Evolutionary conservation across 2,888 invertebrate species (phyloP), one percentile per base, ranked within the genome.

Genomic region (Dicycla oo): DNA sequence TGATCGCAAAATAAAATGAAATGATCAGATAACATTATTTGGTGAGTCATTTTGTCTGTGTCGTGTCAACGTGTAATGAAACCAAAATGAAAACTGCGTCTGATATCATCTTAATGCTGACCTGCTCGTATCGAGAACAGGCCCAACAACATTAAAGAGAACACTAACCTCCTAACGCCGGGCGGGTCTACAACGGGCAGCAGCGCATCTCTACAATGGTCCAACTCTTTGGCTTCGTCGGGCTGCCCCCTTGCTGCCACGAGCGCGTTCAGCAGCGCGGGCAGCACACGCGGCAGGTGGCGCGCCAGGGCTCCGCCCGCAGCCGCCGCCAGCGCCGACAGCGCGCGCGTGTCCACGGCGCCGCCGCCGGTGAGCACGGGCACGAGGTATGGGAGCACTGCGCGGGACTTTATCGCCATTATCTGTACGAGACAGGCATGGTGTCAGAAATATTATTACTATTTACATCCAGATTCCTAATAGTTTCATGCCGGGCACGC

Each of bases 351-450:
- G 86, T 90, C 89, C 66, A 82, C 86, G 20, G 86, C 88, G 65
- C 83, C 88, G 71, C 84, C 87, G 60, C 88, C 89, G 53, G 99
- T 99, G 88, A 99, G 95, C 95, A 99, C 98, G 6, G 99, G 99
- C 77, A 99, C 98, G 78, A 99, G 97, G 94, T 99, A 99, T 0
- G 99, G 99, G 84, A 99, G 96, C 69, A 99, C 99, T 0, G 99
- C 99, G 85, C 98, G 97, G 0, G 99, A 99, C 95, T 99, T 99
- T 73, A 99, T 98, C 20, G 98, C 98, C 99, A 99, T 99, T 54
- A 99, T 98, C 94, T 94, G 75, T 0, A 10, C 2, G 18, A 13
- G 5, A 0, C 53, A 3, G 11, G 23, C 18, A 34, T 8, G n/a
- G 10, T 2, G 15, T 4, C 13, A 13, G 1, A 1, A 3, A 23